Evolutionary conservation across 37 sponge, comb jelly and placozoan species (phyloP).

Genomic region (Tethya wilhelma): DNA sequence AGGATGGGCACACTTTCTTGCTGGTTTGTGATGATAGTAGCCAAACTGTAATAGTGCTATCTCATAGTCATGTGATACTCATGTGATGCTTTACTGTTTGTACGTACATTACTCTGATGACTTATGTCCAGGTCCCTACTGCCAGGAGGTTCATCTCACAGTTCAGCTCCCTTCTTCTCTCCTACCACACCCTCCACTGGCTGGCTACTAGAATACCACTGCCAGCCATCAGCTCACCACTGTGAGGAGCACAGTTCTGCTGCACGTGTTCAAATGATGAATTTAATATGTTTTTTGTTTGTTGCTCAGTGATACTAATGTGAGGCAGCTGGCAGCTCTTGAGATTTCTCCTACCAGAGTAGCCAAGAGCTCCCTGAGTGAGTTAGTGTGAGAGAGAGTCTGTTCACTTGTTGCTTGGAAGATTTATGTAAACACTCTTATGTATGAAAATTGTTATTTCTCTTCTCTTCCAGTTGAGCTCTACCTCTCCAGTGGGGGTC

Average conservation of each 20-base stretch:
- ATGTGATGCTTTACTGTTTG: not conserved
- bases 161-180: constrained; percentile 16
- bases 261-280: not conserved
- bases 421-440: not conserved
- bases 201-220: constrained; percentile 8
- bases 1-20: not conserved
- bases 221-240: not conserved
- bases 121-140: not conserved
- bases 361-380: not conserved
- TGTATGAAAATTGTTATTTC: not conserved
- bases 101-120: not conserved
- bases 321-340: constrained; percentile 45
- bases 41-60: too few species aligned
- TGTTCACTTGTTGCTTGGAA: not conserved
- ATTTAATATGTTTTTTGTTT: not conserved
- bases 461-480: constrained; percentile 13
- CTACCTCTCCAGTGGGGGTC: constrained; percentile 32
- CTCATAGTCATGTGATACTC: not conserved
- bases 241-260: not conserved
- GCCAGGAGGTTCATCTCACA: not conserved
- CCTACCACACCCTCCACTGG: constrained; percentile 43
- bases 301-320: constrained; percentile 28
- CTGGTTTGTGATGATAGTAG: not conserved
- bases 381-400: too few species aligned
- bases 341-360: constrained; percentile 25